These are phyloP conservation scores for Scatophagus argus DNA, from an alignment of 2,113 vertebrate genomes.

Conservation along the genomic window DNA sequence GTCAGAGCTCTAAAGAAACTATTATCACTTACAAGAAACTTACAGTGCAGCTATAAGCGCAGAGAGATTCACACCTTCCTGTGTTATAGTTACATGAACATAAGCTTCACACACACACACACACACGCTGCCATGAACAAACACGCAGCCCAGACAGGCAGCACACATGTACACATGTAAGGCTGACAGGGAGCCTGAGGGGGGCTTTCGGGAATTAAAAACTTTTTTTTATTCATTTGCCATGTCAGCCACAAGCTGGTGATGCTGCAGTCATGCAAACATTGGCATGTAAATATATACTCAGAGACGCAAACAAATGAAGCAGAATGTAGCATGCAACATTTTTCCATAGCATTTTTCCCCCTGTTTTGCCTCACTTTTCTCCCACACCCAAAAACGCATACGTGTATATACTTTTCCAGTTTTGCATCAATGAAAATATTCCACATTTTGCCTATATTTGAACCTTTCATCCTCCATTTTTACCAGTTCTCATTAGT, in stretches of 20 bases:
- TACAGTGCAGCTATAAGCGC: slow-evolving; percentile 3
- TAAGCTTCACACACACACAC: slow-evolving; percentile 2
- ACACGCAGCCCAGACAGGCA: slow-evolving; percentile 21
- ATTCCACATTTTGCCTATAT: slow-evolving; percentile 42
- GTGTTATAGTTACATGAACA: not conserved
- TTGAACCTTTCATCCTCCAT: slow-evolving; percentile 53
- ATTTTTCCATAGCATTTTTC: not conserved
- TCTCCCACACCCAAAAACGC: not conserved
- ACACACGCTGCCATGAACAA: not conserved
- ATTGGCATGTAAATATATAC: slow-evolving; percentile 36
- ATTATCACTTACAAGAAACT: not conserved
- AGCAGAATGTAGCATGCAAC: no score
- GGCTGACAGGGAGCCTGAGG: slow-evolving; percentile 41
- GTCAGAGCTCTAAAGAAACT: not conserved
- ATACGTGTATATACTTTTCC: slow-evolving; percentile 4
- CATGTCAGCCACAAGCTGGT: slow-evolving; percentile 50
- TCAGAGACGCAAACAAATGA: not conserved
- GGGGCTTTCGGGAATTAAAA: slow-evolving; percentile 52
- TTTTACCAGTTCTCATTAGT: slow-evolving; percentile 65
- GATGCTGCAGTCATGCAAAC: slow-evolving; percentile 49
- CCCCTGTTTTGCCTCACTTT: not conserved
- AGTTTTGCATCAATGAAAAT: slow-evolving; percentile 21
- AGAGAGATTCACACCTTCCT: slow-evolving; percentile 1
- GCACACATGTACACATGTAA: slow-evolving; percentile 39
- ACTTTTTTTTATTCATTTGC: slow-evolving; percentile 56